Conservation (phyloP, 2,888 invertebrate species). For the Epinotia nisella region DNA sequence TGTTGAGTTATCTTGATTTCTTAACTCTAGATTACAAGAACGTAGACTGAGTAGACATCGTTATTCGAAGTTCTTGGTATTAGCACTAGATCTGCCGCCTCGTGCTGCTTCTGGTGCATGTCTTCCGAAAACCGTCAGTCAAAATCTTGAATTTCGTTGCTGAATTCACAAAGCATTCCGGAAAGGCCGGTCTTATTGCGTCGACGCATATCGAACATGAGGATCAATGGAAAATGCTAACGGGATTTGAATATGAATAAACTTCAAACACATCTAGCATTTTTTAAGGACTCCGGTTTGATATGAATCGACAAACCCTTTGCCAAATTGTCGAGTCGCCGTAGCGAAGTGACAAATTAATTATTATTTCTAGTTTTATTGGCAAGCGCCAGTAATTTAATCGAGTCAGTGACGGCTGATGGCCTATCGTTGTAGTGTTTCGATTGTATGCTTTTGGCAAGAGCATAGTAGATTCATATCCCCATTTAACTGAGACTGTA, state of each 20-base stretch:
- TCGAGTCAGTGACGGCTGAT: conserved; percentile 23
- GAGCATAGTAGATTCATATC: conserved; percentile 29
- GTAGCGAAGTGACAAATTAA: conserved; percentile 7
- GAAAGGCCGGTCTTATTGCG: not conserved
- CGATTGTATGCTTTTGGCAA: conserved; percentile 36
- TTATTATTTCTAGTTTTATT: conserved; percentile 25
- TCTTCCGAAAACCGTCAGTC: too few species aligned
- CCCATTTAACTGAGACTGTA: conserved; percentile 55
- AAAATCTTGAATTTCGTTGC: not conserved
- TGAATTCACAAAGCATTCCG: not conserved
- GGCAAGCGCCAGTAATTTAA: conserved; percentile 14
- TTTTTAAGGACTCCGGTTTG: not conserved
- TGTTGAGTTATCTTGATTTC: too few species aligned
- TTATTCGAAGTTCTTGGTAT: too few species aligned
- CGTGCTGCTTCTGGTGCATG: too few species aligned
- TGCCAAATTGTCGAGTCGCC: conserved; percentile 30
- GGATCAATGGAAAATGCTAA: not conserved
- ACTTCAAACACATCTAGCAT: not conserved
- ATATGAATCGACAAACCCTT: conserved; percentile 16
- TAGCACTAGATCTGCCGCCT: too few species aligned
- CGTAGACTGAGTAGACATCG: too few species aligned
- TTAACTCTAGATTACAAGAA: too few species aligned
- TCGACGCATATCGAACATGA: not conserved
- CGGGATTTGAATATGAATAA: not conserved
- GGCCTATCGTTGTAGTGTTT: conserved; percentile 16